Evolutionary conservation across 2,797 vertebrate species (phyloP).

Genomic region (Sardinella longiceps): DNA sequence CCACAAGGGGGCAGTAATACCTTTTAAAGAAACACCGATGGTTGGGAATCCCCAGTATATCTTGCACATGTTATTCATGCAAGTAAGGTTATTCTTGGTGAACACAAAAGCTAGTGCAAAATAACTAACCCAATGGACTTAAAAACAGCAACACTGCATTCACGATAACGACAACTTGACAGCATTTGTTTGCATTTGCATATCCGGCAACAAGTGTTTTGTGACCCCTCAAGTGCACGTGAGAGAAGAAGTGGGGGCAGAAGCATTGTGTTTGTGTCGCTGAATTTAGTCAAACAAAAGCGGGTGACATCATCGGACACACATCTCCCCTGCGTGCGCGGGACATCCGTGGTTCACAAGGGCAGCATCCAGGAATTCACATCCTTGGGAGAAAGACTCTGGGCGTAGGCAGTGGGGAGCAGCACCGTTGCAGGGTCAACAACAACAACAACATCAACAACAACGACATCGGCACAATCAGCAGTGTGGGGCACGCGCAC

Average conservation of each 20-base stretch:
- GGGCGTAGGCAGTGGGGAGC: constrained; percentile 58
- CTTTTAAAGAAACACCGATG: background rate
- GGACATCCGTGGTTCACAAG: constrained; percentile 75
- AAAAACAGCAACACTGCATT: background rate
- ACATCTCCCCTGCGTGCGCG: constrained; percentile 69
- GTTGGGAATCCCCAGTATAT: background rate
- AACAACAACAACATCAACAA: constrained; percentile 59
- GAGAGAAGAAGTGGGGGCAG: background rate
- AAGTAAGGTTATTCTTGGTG: background rate
- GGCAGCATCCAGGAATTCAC: constrained; percentile 78
- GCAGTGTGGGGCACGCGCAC: background rate
- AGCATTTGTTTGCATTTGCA: constrained; percentile 56
- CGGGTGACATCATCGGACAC: constrained; percentile 75
- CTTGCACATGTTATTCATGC: background rate
- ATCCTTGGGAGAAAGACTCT: constrained; percentile 56
- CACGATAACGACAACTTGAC: constrained; percentile 26
- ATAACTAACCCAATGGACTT: constrained; percentile 1
- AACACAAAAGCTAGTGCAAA: background rate
- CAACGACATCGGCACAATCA: constrained; percentile 41
- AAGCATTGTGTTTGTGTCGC: constrained; percentile 71
- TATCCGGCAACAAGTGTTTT: constrained; percentile 62
- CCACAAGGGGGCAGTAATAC: constrained; percentile 66
- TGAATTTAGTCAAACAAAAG: constrained; percentile 76
- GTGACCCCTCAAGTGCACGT: constrained; percentile 56
- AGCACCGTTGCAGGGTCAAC: constrained; percentile 28